A percentile compares a stretch with the other conserved stretches of the same genome.
Evolutionary conservation across 1,140 invertebrate species (phyloP).

Genomic region (Ditylenchus dipsaci): DNA sequence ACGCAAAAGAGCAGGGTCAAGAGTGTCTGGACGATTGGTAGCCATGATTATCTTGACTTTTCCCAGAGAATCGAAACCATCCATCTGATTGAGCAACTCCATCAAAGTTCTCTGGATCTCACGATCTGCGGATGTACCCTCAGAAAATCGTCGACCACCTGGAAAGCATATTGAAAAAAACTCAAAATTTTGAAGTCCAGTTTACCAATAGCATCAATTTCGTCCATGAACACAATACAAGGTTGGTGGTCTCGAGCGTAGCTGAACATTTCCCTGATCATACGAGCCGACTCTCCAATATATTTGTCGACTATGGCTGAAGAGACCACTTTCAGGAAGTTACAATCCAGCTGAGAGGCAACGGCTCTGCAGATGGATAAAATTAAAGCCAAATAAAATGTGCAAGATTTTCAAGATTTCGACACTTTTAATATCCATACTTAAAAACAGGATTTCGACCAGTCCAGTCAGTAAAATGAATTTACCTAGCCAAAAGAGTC

Average conservation of each 20-base stretch:
- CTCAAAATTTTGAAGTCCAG: slow-evolving; percentile 12
- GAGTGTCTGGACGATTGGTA: slow-evolving; percentile 78
- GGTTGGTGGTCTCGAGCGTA: slow-evolving; percentile 98
- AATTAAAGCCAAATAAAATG: background rate
- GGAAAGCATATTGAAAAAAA: slow-evolving; percentile 1
- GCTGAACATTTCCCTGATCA: slow-evolving; percentile 99
- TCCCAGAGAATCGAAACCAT: slow-evolving; percentile 96
- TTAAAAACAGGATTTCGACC: too few relatives aligned
- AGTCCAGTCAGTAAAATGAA: background rate
- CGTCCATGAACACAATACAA: slow-evolving; percentile 99
- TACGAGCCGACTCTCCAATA: slow-evolving; percentile 93
- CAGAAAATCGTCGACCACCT: slow-evolving; percentile 92
- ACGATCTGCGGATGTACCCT: slow-evolving; percentile 96
- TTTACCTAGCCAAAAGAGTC: slow-evolving; percentile 75
- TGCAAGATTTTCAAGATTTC: background rate
- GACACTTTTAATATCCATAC: background rate
- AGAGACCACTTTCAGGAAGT: slow-evolving; percentile 97
- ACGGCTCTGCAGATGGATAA: slow-evolving; percentile 69
- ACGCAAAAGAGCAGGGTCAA: slow-evolving; percentile 73
- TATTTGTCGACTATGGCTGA: slow-evolving; percentile 99
- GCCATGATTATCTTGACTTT: slow-evolving; percentile 99
- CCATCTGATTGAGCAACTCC: slow-evolving; percentile 99
- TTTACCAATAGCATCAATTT: slow-evolving; percentile 95
- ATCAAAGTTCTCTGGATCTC: slow-evolving; percentile 98
- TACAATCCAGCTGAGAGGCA: slow-evolving; percentile 92